Evolutionary conservation across 2,888 invertebrate genomes (phyloP), one percentile per base, ranked within the genome.

Genomic region (Drosophila borealis): DNA sequence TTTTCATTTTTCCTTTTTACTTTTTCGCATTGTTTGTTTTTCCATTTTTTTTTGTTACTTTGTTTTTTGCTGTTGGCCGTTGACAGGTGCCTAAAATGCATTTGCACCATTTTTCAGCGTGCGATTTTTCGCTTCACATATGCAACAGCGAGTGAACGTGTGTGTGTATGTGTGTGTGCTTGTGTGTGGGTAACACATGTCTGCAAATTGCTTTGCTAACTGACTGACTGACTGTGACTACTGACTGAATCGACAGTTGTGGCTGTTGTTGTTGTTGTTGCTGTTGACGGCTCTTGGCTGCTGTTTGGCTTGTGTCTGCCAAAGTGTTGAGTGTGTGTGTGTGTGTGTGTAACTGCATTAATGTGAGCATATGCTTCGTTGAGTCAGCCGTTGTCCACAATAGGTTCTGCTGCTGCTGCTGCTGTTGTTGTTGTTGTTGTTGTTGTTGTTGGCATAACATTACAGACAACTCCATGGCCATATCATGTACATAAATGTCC

Each of bases 171-270:
- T 21, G 66, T 53, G 63, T 11, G 62, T 29, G 62, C 39, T 45
- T 63, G 42, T 46, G 64, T 49, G 79, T 53, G 63, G 69, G 68
- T 49, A 71, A 66, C 81, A 83, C 75, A 87, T 84, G 81, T 78
- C 76, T 83, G 87, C 75, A 88, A 88, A 88, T 88, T 88, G 87
- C 75, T 86, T 82, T 75, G 73, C 80, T 80, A 82, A 88, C 85
- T 88, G 66, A 81, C 74, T 88, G 88, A 73, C 55, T 76, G 67
- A 65, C 59, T 78, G 56, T 25, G 56, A 63, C 63, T 67, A 54
- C 63, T 70, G 69, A 73, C 76, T 81, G 64, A 70, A 78, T 78
- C 69, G 78, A 70, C 78, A 65, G 70, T 62, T 70, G 65, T 65
- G 46, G 60, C 64, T 68, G 51, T 13, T 56, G 57, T 48, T 60